Conservation (phyloP, 2,888 invertebrate species). For the Cynaeus angustus region DNA sequence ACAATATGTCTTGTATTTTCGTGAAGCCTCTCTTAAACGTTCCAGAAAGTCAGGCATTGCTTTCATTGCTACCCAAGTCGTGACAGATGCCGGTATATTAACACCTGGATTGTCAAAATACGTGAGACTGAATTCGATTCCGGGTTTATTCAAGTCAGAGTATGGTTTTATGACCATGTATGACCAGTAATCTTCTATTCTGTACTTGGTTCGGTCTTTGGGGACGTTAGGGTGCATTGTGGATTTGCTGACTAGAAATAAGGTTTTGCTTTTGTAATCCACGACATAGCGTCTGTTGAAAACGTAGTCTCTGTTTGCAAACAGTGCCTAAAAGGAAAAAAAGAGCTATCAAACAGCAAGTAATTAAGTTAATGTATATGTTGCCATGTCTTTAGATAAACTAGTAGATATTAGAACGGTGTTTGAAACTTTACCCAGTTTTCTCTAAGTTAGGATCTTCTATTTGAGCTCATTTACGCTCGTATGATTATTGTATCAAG, state of each 20-base stretch:
- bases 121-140: conserved; percentile 88
- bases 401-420: no score
- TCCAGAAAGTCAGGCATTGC: conserved; percentile 86
- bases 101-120: conserved; percentile 92
- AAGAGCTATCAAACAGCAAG: not conserved
- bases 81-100: conserved; percentile 82
- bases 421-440: no score
- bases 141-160: conserved; percentile 76
- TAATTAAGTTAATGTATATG: no score
- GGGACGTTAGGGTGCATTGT: conserved; percentile 83
- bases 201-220: conserved; percentile 78
- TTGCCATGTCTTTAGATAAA: no score
- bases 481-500: no score
- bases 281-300: conserved; percentile 82
- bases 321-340: conserved; percentile 78
- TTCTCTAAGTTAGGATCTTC: no score
- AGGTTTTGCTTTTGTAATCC: conserved; percentile 75
- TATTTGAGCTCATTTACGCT: no score
- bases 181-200: conserved; percentile 89
- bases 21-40: conserved; percentile 81
- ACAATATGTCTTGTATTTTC: conserved; percentile 75
- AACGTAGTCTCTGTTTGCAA: conserved; percentile 91
- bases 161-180: conserved; percentile 88
- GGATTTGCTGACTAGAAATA: conserved; percentile 80
- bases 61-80: conserved; percentile 83